A percentile compares a stretch with the other conserved stretches of the same genome.
Evolutionary conservation across 2,113 vertebrate genomes (phyloP).

Genomic region (Prolemur simus): DNA sequence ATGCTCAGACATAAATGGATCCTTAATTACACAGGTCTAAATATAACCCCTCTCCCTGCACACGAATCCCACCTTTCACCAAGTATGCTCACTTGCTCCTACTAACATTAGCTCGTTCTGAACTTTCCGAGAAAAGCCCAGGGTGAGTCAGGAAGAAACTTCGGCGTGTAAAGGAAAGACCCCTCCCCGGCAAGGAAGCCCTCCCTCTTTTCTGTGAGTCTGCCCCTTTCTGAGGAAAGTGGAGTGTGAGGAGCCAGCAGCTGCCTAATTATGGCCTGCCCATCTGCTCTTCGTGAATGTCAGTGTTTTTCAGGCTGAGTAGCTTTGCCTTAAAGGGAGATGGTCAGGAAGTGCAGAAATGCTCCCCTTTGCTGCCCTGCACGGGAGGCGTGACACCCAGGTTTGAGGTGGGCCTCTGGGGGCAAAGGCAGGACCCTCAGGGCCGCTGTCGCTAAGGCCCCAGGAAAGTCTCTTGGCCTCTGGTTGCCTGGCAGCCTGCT

Average conservation of each 20-base stretch:
- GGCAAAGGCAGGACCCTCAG: not conserved
- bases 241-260: not conserved
- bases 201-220: conserved; percentile 14
- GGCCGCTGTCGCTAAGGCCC: not conserved
- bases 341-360: not conserved
- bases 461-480: not conserved
- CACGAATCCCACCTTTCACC: conserved; percentile 53
- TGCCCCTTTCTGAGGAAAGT: conserved; percentile 62
- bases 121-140: conserved; percentile 30
- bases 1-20: conserved; percentile 74
- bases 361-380: not conserved
- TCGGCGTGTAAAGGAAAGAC: not conserved
- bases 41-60: conserved; percentile 68
- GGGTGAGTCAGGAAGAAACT: not conserved
- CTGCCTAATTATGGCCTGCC: conserved; percentile 22
- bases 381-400: not conserved
- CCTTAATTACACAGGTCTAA: conserved; percentile 75
- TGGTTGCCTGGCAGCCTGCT: not conserved
- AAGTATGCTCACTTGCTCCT: conserved; percentile 1
- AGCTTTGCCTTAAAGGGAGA: not conserved
- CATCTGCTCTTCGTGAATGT: conserved; percentile 36
- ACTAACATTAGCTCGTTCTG: not conserved
- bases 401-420: not conserved
- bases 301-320: conserved; percentile 7
- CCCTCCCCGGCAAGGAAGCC: not conserved